phyloP scores from a whole-genome alignment of 1,140 invertebrate species.

The Pantala flavescens region DNA sequence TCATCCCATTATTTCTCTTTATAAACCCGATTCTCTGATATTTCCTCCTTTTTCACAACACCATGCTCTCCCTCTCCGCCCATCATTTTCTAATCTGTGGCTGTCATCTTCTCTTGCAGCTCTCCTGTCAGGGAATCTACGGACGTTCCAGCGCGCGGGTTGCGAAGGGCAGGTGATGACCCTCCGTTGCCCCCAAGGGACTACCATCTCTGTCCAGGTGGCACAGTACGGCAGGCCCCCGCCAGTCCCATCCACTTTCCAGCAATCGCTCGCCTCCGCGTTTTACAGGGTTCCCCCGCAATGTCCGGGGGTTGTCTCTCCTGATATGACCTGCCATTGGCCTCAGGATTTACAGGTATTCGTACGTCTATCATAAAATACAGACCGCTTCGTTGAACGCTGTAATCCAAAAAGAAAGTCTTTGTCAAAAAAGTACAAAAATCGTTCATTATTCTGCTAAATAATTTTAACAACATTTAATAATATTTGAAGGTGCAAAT shows the following conservation, averaged over 20 bases:
- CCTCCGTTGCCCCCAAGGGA: constrained; percentile 72
- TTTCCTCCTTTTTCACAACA: too few species aligned
- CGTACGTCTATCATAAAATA: too few species aligned
- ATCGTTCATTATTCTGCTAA: too few species aligned
- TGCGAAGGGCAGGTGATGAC: constrained; percentile 78
- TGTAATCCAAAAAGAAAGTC: too few species aligned
- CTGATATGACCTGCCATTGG: background rate
- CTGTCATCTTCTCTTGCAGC: constrained; percentile 42
- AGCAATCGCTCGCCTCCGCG: background rate
- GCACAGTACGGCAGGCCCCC: constrained; percentile 43
- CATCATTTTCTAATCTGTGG: background rate
- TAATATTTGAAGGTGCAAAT: too few species aligned
- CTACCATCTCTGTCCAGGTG: constrained; percentile 75
- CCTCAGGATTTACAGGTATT: background rate
- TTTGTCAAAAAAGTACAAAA: too few species aligned
- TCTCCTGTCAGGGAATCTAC: constrained; percentile 72
- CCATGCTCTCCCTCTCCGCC: background rate
- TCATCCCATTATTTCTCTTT: too few species aligned
- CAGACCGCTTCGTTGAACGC: too few species aligned
- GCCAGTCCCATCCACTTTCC: background rate
- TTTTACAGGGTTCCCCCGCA: background rate
- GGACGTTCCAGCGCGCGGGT: constrained; percentile 74
- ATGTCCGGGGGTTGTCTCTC: background rate
- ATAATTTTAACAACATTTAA: too few species aligned
- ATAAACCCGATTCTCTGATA: too few species aligned